Evolutionary conservation across 2,888 invertebrate genomes (phyloP).

Genomic region (Stenoptilia bipunctidactyla): DNA sequence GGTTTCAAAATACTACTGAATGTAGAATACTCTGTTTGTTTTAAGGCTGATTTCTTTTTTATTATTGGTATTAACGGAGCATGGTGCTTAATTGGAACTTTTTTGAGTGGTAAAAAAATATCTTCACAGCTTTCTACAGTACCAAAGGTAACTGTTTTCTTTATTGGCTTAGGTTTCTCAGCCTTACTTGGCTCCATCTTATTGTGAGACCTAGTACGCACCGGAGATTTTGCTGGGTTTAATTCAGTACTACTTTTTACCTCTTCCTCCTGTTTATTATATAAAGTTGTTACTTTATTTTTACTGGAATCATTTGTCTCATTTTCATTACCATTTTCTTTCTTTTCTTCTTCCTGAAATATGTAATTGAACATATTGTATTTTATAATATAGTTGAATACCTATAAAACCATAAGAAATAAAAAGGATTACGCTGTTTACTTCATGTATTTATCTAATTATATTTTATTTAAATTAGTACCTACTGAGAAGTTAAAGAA

Average conservation of each 20-base stretch:
- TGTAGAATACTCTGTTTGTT: constrained; percentile 67
- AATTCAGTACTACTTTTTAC: constrained; percentile 16
- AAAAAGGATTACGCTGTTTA: no score
- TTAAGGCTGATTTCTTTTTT: constrained; percentile 72
- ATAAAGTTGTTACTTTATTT: not conserved
- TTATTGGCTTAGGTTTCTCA: constrained; percentile 62
- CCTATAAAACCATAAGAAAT: no score
- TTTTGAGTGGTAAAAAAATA: constrained; percentile 67
- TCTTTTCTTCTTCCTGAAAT: constrained; percentile 58
- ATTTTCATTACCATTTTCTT: constrained; percentile 57
- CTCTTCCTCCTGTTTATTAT: no score
- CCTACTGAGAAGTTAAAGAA: no score
- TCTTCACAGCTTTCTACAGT: constrained; percentile 75
- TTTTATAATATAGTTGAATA: no score
- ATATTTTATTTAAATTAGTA: no score
- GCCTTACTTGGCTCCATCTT: constrained; percentile 59
- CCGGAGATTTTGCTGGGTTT: constrained; percentile 49
- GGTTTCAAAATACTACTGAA: constrained; percentile 74
- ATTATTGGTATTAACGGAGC: constrained; percentile 74
- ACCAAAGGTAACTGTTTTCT: constrained; percentile 76
- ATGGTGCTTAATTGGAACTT: constrained; percentile 70
- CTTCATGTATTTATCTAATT: no score
- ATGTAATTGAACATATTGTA: no score
- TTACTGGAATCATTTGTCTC: constrained; percentile 25
- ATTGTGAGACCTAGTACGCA: constrained; percentile 60